These are phyloP conservation scores for Crossocerus cetratus DNA, from an alignment of 2,888 invertebrate genomes.

Conservation along the genomic window DNA sequence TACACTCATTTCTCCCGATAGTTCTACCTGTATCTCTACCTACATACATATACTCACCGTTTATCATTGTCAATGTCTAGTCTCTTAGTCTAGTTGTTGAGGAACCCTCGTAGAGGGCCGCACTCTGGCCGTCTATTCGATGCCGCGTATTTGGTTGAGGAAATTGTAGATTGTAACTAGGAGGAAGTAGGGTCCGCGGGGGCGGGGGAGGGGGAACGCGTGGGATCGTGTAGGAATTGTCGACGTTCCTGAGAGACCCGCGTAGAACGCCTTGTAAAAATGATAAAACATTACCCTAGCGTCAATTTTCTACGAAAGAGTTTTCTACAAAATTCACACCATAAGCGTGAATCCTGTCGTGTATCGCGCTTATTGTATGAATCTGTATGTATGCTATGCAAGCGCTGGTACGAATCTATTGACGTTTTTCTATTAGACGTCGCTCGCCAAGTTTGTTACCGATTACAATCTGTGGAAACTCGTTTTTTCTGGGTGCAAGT, in stretches of 20 bases:
- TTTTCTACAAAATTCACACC: slow-evolving; percentile 62
- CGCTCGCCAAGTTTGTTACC: slow-evolving; percentile 49
- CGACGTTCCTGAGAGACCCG: slow-evolving; percentile 62
- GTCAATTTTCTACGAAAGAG: slow-evolving; percentile 75
- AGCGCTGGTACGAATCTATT: slow-evolving; percentile 54
- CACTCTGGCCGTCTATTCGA: no score
- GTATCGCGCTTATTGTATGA: slow-evolving; percentile 59
- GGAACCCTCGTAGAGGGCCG: no score
- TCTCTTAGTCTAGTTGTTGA: no score
- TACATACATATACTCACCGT: no score
- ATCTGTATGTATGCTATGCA: slow-evolving; percentile 59
- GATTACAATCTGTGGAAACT: slow-evolving; percentile 1
- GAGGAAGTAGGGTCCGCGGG: no score
- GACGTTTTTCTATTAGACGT: slow-evolving; percentile 56
- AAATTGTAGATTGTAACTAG: no score
- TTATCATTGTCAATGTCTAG: no score
- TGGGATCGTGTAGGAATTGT: slow-evolving; percentile 64
- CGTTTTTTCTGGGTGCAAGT: slow-evolving; percentile 23
- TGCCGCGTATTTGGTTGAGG: no score
- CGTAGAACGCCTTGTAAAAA: slow-evolving; percentile 73
- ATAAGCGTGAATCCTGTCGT: slow-evolving; percentile 50
- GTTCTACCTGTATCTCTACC: no score
- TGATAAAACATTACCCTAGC: slow-evolving; percentile 68
- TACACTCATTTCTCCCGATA: no score
- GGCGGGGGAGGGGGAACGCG: background rate